These are phyloP conservation scores for Gobiocypris rarus DNA, from an alignment of 2,113 vertebrate species.

Conservation along the genomic window DNA sequence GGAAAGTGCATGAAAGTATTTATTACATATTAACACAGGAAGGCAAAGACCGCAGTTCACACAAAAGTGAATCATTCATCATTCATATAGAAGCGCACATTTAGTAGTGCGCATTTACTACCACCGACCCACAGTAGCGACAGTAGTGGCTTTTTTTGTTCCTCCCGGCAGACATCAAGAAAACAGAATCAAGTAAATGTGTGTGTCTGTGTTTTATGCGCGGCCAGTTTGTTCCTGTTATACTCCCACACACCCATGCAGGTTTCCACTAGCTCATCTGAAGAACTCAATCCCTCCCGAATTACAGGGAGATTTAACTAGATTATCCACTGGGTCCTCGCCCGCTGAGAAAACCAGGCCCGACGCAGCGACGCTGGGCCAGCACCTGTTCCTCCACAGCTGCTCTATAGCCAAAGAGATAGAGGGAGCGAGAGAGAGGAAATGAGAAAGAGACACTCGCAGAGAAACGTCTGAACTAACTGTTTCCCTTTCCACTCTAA, in stretches of 20 bases:
- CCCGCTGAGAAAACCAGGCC: slow-evolving; percentile 77
- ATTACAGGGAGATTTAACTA: slow-evolving; percentile 82
- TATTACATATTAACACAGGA: neutral
- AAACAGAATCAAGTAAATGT: slow-evolving; percentile 54
- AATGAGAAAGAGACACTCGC: slow-evolving; percentile 39
- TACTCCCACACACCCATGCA: slow-evolving; percentile 73
- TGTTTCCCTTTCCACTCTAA: slow-evolving; percentile 59
- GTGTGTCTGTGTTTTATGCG: slow-evolving; percentile 64
- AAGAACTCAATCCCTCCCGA: slow-evolving; percentile 81
- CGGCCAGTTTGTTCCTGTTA: slow-evolving; percentile 67
- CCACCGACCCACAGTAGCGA: slow-evolving; percentile 12
- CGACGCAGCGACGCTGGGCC: slow-evolving; percentile 74
- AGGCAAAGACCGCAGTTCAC: neutral
- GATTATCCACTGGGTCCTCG: slow-evolving; percentile 69
- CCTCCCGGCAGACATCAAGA: slow-evolving; percentile 38
- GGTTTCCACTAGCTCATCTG: slow-evolving; percentile 80
- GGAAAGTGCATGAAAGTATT: too few species aligned
- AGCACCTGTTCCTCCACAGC: slow-evolving; percentile 77
- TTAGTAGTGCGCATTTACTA: neutral
- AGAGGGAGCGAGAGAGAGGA: slow-evolving; percentile 44
- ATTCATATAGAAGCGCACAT: neutral
- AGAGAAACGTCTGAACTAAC: slow-evolving; percentile 52
- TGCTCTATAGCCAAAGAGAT: slow-evolving; percentile 55
- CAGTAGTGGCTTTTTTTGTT: neutral
- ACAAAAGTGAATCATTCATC: neutral